Evolutionary conservation across 37 sponge, comb jelly and placozoan species (phyloP), one percentile per base, ranked within the genome.

Genomic region (Ephydatia muelleri): DNA sequence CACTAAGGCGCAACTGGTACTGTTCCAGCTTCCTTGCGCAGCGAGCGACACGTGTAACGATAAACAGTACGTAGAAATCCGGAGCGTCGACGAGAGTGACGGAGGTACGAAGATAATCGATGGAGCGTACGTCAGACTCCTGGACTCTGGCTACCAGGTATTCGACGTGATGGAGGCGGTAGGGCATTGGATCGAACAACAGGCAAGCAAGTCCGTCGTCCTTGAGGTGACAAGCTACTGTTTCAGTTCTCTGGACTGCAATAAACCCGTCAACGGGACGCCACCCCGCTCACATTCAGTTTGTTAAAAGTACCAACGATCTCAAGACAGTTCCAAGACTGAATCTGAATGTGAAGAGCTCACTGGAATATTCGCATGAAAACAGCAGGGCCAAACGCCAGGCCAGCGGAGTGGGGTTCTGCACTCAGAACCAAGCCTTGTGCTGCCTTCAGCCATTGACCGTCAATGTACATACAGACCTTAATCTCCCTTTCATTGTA

Each of bases 401-500:
- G 27, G 34, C 66, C 2, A 27, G 33, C 27, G 82, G 49, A 2
- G 76, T 57, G 0, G 65, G 68, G 39, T 80, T 68, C 25, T 93
- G 94, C 67, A 68, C 23, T 64, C 67, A n/a, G 5, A 76, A 87
- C 36, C 78, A 81, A 34, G 49, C 70, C 2, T 47, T 66, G 25
- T 93, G 94, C 39, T 93, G 94, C 47, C 84, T 93, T 0, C 76
- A 82, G 27, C 74, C 79, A 26, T 43, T 89, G 2, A 40, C 36
- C 0, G 64, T 93, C 47, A 81, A 89, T 82, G 87, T 93, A 28
- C 48, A 26, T 27, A 29, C 34, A 32, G 90, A 89, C 67, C 73
- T 89, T 2, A 72, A 65, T 27, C 31, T 83, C 2, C 16, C 64
- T 28, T 90, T 82, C 38, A 84, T 93, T 2, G 9, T 48, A 2